Evolutionary conservation across 2,113 vertebrate species (phyloP), one percentile per base, ranked within the genome.

Genomic region (Ammospiza nelsoni): DNA sequence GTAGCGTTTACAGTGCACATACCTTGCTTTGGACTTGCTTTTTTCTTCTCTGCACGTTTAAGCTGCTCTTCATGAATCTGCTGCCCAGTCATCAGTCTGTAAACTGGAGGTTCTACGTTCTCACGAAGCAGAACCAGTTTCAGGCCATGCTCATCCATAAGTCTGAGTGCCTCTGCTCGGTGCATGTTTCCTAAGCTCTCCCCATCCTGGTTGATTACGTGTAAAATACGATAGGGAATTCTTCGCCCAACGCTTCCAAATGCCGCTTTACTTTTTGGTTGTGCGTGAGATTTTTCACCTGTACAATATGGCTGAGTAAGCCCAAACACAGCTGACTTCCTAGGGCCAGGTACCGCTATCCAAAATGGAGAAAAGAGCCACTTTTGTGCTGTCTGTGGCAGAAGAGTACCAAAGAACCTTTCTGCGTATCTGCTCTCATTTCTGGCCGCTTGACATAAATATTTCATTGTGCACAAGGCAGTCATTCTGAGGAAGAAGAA

Each of bases 11-110:
- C 28, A 58, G 15, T 1, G 35, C 9, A 96, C 97, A 7, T 93
- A 99, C 99, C 98, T 59, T 96, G 9, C 90, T 98, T 98, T 6
- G 93, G 33, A 17, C 21, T 89, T 10, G 91, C 76, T 95, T 99
- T 99, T 82, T 98, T 95, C 79, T 97, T 97, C 81, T 99, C 98
- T 33, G 98, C 87, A 7, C 96, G 97, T 58, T 85, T 98, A 29
- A 99, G 90, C 84, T 99, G 98, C 41, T 99, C 98, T 71, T 99
- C 97, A 0, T 99, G 97, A 68, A 99, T 98, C 97, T 99, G 99
- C 51, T 98, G 95, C 31, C 99, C 99, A 0, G 97, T 99, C 98
- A 99, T 98, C 65, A 99, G 97, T 91, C 87, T 98, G 96, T 99
- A 99, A 4, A 98, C 87, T 0, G 99, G 98, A 13, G 99, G 99